Conservation (phyloP, 2,797 vertebrate genomes). For the Rhinogobio ventralis region DNA sequence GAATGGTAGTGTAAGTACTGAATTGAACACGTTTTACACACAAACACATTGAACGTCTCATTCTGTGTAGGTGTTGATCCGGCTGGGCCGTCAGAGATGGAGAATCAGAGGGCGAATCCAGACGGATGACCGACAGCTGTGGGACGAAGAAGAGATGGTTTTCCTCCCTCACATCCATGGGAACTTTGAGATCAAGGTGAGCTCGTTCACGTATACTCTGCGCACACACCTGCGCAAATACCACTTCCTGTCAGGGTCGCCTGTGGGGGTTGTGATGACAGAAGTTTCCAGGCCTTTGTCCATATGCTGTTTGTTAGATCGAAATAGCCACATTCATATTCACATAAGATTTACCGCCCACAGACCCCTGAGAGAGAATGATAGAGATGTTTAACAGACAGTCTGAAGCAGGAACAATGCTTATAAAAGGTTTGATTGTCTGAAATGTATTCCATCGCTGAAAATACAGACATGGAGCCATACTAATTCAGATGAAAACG, state of each 20-base stretch:
- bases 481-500: not conserved
- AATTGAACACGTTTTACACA: constrained; percentile 1
- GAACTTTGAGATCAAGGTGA: constrained; percentile 95
- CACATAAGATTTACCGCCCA: not conserved
- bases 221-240: constrained; percentile 53
- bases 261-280: constrained; percentile 41
- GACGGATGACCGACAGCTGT: constrained; percentile 89
- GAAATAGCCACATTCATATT: constrained; percentile 19
- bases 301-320: constrained; percentile 26
- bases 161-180: constrained; percentile 91
- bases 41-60: not conserved
- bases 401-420: not conserved
- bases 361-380: constrained; percentile 19
- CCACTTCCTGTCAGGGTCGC: constrained; percentile 32
- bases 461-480: constrained; percentile 1
- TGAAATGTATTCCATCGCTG: constrained; percentile 24
- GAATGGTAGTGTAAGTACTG: not conserved
- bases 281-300: constrained; percentile 29
- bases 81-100: constrained; percentile 92
- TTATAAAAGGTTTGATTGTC: constrained; percentile 33
- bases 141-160: constrained; percentile 92
- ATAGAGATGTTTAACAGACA: constrained; percentile 46
- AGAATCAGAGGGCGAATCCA: constrained; percentile 90
- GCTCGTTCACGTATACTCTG: not conserved
- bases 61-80: constrained; percentile 83